phyloP scores from a whole-genome alignment of 2,888 invertebrate species.

The Plebejus argus region DNA sequence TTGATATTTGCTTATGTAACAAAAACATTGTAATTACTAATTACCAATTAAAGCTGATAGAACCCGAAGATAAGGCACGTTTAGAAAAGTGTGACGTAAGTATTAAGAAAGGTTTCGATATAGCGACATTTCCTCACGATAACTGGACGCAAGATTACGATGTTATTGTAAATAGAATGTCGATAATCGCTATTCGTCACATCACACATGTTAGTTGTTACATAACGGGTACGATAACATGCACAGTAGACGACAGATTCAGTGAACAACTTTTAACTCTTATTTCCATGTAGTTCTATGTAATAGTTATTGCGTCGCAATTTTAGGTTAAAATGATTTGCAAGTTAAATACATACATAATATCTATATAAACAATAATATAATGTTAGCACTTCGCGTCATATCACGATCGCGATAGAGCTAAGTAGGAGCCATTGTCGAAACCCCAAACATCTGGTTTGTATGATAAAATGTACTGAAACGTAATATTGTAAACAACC shows the following conservation, averaged over 20 bases:
- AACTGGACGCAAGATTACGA: constrained; percentile 15
- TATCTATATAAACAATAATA: no score
- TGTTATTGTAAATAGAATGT: constrained; percentile 19
- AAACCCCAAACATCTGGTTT: background rate
- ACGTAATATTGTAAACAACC: constrained; percentile 5
- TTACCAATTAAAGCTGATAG: background rate
- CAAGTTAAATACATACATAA: no score
- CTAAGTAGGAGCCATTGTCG: background rate
- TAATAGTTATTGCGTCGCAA: no score
- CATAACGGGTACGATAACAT: background rate
- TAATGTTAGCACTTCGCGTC: background rate
- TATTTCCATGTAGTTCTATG: no score
- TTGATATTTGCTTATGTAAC: background rate
- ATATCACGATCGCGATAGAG: background rate
- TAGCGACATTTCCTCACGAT: background rate
- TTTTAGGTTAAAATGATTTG: no score
- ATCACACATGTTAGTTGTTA: background rate
- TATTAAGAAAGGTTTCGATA: constrained; percentile 7
- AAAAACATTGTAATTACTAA: constrained; percentile 14
- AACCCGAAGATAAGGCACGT: constrained; percentile 7
- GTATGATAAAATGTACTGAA: background rate
- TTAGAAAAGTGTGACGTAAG: background rate
- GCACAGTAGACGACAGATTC: background rate
- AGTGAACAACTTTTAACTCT: background rate
- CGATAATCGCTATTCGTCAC: background rate